phyloP scores from a whole-genome alignment of 2,113 vertebrate genomes.

The Erythrolamprus reginae region DNA sequence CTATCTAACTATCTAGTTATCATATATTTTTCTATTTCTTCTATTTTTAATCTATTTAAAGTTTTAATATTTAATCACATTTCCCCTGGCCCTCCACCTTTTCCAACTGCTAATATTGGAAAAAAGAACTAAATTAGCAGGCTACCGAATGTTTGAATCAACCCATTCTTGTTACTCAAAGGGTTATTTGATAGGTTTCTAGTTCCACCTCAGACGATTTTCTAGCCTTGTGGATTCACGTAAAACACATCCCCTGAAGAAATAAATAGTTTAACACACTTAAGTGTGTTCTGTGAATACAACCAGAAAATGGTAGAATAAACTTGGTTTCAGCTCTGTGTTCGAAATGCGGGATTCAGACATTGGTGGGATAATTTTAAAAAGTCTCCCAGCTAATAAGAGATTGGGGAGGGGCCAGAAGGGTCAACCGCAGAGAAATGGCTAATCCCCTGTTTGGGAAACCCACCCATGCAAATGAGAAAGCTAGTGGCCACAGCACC shows the following conservation, averaged over 20 bases:
- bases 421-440: background rate
- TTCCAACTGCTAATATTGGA: background rate
- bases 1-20: background rate
- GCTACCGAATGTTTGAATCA: background rate
- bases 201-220: background rate
- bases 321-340: background rate
- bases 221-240: background rate
- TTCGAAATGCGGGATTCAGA: background rate
- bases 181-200: background rate
- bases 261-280: background rate
- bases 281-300: background rate
- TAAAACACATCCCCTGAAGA: background rate
- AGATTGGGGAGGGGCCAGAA: background rate
- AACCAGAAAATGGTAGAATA: background rate
- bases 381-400: background rate
- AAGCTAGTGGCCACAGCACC: background rate
- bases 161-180: background rate
- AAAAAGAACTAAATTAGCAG: background rate
- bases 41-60: background rate
- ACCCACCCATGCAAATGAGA: background rate
- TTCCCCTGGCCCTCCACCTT: background rate
- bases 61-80: background rate
- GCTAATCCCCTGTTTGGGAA: background rate
- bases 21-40: background rate
- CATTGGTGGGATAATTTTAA: background rate